A percentile compares a stretch with the other conserved stretches of the same genome.
Conservation (phyloP, 2,797 vertebrate genomes). For the Diceros bicornis region DNA sequence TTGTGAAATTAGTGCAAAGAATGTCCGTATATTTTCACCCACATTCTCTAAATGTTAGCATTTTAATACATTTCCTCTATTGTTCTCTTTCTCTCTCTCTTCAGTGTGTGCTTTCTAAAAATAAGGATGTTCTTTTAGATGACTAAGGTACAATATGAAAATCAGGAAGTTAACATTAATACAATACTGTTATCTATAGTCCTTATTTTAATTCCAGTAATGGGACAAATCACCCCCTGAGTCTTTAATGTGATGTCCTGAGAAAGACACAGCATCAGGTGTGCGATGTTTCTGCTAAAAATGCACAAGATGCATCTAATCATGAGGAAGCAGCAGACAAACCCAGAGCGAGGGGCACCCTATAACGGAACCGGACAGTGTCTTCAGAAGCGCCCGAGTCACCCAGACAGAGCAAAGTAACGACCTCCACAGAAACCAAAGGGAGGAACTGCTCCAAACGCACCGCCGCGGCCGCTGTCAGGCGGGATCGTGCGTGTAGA, state of each 20-base stretch:
- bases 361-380: neutral
- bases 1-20: neutral
- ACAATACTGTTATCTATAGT: neutral
- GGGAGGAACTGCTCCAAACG: neutral
- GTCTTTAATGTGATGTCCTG: neutral
- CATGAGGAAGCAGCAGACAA: neutral
- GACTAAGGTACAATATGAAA: neutral
- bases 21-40: neutral
- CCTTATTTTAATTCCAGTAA: neutral
- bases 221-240: neutral
- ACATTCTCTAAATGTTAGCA: neutral
- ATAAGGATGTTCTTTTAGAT: neutral
- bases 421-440: neutral
- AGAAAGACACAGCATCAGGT: neutral
- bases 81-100: neutral
- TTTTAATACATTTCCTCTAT: neutral
- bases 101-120: neutral
- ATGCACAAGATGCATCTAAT: neutral
- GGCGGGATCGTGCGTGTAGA: neutral
- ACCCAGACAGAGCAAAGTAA: neutral
- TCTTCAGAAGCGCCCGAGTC: neutral
- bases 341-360: neutral
- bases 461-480: neutral
- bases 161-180: neutral
- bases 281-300: neutral